Evolutionary conservation across 2,888 invertebrate species (phyloP), one percentile per base, ranked within the genome.

Genomic region (Lamproptera curius): DNA sequence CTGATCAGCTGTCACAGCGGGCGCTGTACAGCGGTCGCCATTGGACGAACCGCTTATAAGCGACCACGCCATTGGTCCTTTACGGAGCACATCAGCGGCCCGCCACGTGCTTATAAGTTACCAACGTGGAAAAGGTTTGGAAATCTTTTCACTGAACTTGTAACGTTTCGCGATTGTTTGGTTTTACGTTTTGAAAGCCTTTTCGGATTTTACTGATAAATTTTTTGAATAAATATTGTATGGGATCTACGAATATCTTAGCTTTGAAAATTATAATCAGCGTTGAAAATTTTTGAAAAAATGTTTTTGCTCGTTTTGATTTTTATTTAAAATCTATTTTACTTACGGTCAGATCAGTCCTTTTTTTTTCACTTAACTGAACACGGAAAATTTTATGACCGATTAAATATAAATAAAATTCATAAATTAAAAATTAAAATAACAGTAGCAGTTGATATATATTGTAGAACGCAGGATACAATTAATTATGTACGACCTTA

Each of bases 91-190:
- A 85, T 85, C 67, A 87, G 86, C 84, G 86, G 83, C 75, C 61
- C 53, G 58, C 75, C 85, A 85, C 84, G 83, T 87, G 86, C 86
- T 87, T 62, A 86, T 86, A 80, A 87, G 86, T 85, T 86, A 78
- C 77, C n/a, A n/a, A n/a, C n/a, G n/a, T n/a, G n/a, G n/a, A n/a
- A 23, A 23, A 23, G 5, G 23, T 23, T 23, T 8, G 23, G 23
- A 23, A 23, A 23, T 23, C 8, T 55, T 54, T 64, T 71, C 65
- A 66, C 57, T 57, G 70, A 84, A 84, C 79, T 83, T 84, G 82
- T 75, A n/a, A n/a, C n/a, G n/a, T n/a, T n/a, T n/a, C n/a, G n/a
- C n/a, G n/a, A n/a, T n/a, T n/a, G n/a, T n/a, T n/a, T n/a, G n/a
- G n/a, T n/a, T n/a, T n/a, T n/a, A n/a, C n/a, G n/a, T n/a, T n/a